Conservation (phyloP, 2,113 vertebrate species). For the Ailurus styani region DNA sequence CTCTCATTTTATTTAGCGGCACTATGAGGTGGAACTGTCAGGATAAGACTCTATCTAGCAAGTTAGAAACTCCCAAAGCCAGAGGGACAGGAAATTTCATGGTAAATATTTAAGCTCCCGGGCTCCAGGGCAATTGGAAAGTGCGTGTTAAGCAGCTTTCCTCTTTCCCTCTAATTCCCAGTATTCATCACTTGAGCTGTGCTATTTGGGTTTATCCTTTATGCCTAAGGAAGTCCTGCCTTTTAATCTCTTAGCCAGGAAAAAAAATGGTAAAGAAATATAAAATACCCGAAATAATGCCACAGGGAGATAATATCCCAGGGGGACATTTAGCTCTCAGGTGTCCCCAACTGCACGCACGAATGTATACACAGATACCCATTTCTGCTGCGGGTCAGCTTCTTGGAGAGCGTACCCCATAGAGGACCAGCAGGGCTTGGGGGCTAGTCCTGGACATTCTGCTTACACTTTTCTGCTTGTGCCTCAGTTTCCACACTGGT, state of each 20-base stretch:
- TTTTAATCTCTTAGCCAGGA: conserved; percentile 67
- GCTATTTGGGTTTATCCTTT: conserved; percentile 76
- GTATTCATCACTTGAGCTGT: conserved; percentile 78
- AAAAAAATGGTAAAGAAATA: conserved; percentile 17
- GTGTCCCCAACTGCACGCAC: neutral
- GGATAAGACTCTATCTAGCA: conserved; percentile 57
- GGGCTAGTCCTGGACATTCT: neutral
- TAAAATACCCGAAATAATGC: neutral
- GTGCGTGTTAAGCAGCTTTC: conserved; percentile 78
- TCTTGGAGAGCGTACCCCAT: neutral
- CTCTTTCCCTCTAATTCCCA: conserved; percentile 76
- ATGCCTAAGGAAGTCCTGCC: conserved; percentile 63
- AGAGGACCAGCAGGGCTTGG: neutral
- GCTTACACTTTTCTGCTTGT: neutral
- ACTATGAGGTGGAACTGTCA: conserved; percentile 56
- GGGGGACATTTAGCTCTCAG: conserved; percentile 23
- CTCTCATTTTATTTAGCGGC: conserved; percentile 6
- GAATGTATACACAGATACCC: neutral
- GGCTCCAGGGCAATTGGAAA: conserved; percentile 68
- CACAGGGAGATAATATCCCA: conserved; percentile 19
- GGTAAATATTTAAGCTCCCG: conserved; percentile 59
- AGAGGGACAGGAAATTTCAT: conserved; percentile 68
- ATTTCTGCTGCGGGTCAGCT: neutral
- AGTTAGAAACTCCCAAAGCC: conserved; percentile 60
- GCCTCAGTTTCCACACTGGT: neutral